These are phyloP conservation scores for Halcyon leucocephala DNA, from an alignment of 2,797 vertebrate species.

Conservation along the genomic window DNA sequence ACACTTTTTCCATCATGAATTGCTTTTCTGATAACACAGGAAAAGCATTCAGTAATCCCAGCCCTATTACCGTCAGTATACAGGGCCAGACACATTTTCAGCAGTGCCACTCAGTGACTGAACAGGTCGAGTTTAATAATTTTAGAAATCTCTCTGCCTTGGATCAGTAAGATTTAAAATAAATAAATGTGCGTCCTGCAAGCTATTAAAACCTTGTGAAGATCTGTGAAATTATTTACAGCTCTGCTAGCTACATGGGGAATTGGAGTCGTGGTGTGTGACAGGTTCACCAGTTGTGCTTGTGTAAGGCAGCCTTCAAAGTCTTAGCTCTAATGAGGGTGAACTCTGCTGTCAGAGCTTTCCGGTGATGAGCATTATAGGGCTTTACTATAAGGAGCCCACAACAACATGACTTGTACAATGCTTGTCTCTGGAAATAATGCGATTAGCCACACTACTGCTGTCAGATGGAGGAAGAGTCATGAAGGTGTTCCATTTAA, in stretches of 20 bases:
- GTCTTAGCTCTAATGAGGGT: conserved; percentile 22
- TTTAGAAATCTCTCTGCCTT: not conserved
- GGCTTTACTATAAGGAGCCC: conserved; percentile 24
- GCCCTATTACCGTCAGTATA: not conserved
- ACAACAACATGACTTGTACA: not conserved
- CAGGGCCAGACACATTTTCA: not conserved
- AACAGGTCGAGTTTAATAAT: not conserved
- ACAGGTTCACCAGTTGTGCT: conserved; percentile 16
- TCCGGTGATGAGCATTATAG: not conserved
- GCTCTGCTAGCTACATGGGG: not conserved
- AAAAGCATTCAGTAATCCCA: not conserved
- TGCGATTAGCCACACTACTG: not conserved
- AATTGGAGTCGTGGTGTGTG: not conserved
- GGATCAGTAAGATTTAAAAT: conserved; percentile 21
- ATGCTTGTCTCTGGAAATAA: conserved; percentile 18
- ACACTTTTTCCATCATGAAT: not conserved
- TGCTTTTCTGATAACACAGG: conserved; percentile 1
- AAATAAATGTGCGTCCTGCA: not conserved
- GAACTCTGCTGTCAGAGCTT: conserved; percentile 19
- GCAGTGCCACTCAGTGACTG: not conserved
- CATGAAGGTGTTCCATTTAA: conserved; percentile 3
- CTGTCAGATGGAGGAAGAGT: not conserved
- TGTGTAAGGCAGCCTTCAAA: conserved; percentile 25
- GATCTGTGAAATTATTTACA: conserved; percentile 35
- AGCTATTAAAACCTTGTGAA: not conserved